A percentile compares a stretch with the other conserved stretches of the same genome.
Evolutionary conservation across 1,140 invertebrate genomes (phyloP).

Genomic region (Drosophila albomicans): DNA sequence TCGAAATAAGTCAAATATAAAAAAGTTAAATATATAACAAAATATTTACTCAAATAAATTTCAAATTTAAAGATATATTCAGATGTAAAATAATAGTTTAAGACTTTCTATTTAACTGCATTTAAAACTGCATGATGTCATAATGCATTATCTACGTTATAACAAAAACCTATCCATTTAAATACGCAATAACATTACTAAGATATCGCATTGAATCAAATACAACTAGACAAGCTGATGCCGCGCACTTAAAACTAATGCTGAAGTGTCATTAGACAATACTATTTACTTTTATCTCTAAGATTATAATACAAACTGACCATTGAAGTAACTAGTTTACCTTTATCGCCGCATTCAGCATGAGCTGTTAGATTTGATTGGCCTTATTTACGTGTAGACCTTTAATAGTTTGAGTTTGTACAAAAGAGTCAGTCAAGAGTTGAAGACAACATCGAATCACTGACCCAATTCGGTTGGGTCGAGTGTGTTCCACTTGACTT

Average conservation of each 20-base stretch:
- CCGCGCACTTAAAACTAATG: slow-evolving; percentile 9
- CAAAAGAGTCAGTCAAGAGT: slow-evolving; percentile 6
- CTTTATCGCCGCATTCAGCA: slow-evolving; percentile 55
- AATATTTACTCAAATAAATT: too few relatives aligned
- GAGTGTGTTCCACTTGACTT: slow-evolving; percentile 44
- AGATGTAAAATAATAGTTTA: too few relatives aligned
- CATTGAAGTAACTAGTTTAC: slow-evolving; percentile 33
- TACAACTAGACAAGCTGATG: slow-evolving; percentile 16
- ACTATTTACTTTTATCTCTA: slow-evolving; percentile 8
- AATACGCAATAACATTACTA: background rate
- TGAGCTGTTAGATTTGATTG: slow-evolving; percentile 37
- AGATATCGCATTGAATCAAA: background rate
- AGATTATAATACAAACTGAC: slow-evolving; percentile 20
- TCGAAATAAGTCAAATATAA: background rate
- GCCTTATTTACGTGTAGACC: slow-evolving; percentile 29
- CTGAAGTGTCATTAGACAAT: slow-evolving; percentile 18
- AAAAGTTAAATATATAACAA: background rate
- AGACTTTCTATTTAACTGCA: background rate
- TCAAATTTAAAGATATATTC: too few relatives aligned
- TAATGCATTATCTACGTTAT: background rate
- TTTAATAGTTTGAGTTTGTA: background rate
- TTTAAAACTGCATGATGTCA: background rate
- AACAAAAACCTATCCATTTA: background rate
- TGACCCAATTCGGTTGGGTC: slow-evolving; percentile 70
- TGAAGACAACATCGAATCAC: slow-evolving; percentile 53